Conservation (phyloP, 2,113 vertebrate species). For the Lycaon pictus region DNA sequence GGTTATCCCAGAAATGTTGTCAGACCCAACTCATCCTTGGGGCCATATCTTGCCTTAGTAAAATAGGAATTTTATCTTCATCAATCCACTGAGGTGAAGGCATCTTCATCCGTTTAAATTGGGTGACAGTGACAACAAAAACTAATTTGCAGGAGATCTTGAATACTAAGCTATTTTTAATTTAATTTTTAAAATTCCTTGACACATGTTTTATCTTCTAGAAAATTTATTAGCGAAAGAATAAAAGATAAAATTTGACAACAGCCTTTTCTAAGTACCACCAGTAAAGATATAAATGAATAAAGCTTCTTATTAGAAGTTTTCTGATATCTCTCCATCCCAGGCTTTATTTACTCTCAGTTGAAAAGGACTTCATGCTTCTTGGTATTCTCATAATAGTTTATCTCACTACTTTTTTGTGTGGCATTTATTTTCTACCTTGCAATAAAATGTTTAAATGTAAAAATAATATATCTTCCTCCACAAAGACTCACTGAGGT, state of each 20-base stretch:
- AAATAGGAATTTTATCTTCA: neutral
- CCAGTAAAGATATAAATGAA: neutral
- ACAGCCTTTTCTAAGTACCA: neutral
- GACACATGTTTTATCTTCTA: neutral
- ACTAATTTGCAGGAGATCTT: neutral
- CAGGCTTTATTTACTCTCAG: neutral
- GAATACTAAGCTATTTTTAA: neutral
- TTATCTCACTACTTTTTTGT: neutral
- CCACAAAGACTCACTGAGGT: neutral
- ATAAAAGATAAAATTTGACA: neutral
- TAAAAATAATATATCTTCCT: neutral
- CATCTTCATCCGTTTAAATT: neutral
- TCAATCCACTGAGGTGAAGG: neutral
- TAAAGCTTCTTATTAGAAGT: neutral
- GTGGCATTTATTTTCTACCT: neutral
- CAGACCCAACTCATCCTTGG: conserved; percentile 57
- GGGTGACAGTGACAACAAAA: neutral
- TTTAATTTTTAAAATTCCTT: neutral
- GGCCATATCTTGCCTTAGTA: neutral
- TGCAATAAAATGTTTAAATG: neutral
- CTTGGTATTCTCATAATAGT: neutral
- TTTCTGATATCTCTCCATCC: neutral
- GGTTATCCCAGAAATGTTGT: conserved; percentile 54
- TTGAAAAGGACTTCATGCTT: neutral
- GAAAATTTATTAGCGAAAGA: neutral